A percentile compares a stretch with the other conserved stretches of the same genome.
phyloP scores from a whole-genome alignment of 2,888 invertebrate genomes.

The Fissipunctia ypsillon region DNA sequence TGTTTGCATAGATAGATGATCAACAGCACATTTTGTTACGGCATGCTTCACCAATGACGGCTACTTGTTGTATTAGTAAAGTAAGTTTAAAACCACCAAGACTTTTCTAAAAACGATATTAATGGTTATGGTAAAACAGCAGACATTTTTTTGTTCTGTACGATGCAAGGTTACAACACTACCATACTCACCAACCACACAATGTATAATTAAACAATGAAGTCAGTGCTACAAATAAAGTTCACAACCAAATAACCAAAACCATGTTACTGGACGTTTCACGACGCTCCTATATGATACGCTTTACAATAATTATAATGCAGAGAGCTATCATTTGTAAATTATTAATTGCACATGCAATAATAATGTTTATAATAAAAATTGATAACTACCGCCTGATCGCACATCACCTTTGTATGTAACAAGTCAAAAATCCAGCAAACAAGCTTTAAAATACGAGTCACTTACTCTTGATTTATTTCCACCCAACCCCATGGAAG shows the following conservation, averaged over 20 bases:
- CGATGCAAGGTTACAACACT: slow-evolving; percentile 55
- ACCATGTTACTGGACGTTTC: slow-evolving; percentile 56
- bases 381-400: slow-evolving; percentile 66
- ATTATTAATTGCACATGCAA: slow-evolving; percentile 67
- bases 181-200: slow-evolving; percentile 66
- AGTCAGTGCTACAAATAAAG: slow-evolving; percentile 37
- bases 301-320: slow-evolving; percentile 50
- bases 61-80: slow-evolving; percentile 45
- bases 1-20: slow-evolving; percentile 18
- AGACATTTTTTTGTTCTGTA: slow-evolving; percentile 8
- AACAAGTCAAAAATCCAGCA: slow-evolving; percentile 79
- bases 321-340: slow-evolving; percentile 44
- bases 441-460: slow-evolving; percentile 81
- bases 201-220: slow-evolving; percentile 42
- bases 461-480: slow-evolving; percentile 87
- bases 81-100: slow-evolving; percentile 39
- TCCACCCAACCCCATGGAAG: slow-evolving; percentile 85
- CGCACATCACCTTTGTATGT: slow-evolving; percentile 74
- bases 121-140: slow-evolving; percentile 29
- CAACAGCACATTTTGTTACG: slow-evolving; percentile 29
- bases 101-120: slow-evolving; percentile 23
- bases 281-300: slow-evolving; percentile 48
- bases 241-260: slow-evolving; percentile 61
- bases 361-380: slow-evolving; percentile 61
- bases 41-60: slow-evolving; percentile 49